phyloP scores from a whole-genome alignment of 2,113 vertebrate genomes.

The Riparia riparia region DNA sequence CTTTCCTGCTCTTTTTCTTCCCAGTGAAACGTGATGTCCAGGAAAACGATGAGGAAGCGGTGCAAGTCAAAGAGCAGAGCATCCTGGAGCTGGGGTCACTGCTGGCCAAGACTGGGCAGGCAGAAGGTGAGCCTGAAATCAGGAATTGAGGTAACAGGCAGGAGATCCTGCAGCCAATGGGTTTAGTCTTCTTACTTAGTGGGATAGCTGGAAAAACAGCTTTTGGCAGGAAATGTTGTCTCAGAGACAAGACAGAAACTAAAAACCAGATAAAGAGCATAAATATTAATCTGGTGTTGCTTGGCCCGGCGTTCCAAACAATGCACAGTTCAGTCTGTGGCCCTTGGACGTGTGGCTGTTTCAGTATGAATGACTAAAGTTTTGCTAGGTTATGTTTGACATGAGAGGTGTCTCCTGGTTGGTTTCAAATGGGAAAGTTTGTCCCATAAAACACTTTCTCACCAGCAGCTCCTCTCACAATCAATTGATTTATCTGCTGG shows the following conservation, averaged over 20 bases:
- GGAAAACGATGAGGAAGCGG: conserved; percentile 95
- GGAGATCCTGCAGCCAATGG: not conserved
- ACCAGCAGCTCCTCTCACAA: not conserved
- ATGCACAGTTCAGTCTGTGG: not conserved
- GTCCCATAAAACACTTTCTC: not conserved
- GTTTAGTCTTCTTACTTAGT: not conserved
- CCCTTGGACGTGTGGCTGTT: not conserved
- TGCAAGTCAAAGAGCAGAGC: conserved; percentile 98
- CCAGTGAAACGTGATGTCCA: conserved; percentile 96
- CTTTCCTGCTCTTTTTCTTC: not conserved
- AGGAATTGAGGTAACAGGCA: not conserved
- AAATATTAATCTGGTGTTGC: not conserved
- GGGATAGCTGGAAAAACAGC: not conserved
- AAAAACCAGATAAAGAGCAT: not conserved
- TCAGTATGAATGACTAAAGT: not conserved
- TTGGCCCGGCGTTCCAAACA: not conserved
- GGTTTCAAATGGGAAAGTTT: not conserved
- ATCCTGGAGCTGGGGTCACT: conserved; percentile 96
- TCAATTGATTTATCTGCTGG: not conserved
- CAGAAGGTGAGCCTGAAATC: conserved; percentile 85
- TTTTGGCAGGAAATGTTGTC: not conserved
- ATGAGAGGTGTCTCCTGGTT: not conserved
- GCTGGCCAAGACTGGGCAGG: conserved; percentile 96
- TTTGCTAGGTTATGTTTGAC: not conserved
- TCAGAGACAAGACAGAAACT: not conserved